Conservation (phyloP, 2,797 vertebrate genomes). For the Decapterus maruadsi region DNA sequence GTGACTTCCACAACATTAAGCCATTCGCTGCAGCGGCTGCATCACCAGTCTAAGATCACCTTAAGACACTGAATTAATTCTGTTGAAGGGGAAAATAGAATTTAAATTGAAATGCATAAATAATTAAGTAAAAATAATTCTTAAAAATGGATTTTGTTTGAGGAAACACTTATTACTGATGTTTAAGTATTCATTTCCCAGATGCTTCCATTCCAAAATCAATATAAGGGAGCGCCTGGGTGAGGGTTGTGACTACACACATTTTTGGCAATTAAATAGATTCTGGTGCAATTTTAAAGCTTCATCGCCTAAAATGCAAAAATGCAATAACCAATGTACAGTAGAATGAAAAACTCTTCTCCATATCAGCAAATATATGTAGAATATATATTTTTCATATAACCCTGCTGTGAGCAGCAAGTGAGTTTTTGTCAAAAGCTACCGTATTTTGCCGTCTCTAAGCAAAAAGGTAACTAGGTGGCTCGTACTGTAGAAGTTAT, state of each 20-base stretch:
- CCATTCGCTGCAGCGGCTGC: slow-evolving; percentile 2
- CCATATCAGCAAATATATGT: not conserved
- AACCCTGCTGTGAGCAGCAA: too few relatives aligned
- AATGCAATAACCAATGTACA: not conserved
- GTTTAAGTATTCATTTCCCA: not conserved
- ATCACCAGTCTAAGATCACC: not conserved
- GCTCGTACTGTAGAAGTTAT: slow-evolving; percentile 24
- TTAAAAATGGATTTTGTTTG: not conserved
- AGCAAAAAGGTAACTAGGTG: slow-evolving; percentile 9
- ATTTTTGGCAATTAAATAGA: slow-evolving; percentile 4
- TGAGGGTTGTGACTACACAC: not conserved
- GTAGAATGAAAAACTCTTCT: not conserved
- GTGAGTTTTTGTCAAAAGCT: not conserved
- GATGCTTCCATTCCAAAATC: not conserved
- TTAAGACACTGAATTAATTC: not conserved
- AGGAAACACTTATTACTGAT: not conserved
- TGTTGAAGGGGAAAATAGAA: not conserved
- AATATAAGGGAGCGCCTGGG: not conserved
- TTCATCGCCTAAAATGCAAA: not conserved
- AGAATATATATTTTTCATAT: too few relatives aligned
- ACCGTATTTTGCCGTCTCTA: not conserved
- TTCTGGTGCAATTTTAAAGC: not conserved
- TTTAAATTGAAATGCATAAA: not conserved
- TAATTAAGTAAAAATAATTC: not conserved
- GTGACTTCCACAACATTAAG: not conserved